These are phyloP conservation scores for Phortica magna DNA, from an alignment of 2,888 invertebrate species.

Conservation along the genomic window DNA sequence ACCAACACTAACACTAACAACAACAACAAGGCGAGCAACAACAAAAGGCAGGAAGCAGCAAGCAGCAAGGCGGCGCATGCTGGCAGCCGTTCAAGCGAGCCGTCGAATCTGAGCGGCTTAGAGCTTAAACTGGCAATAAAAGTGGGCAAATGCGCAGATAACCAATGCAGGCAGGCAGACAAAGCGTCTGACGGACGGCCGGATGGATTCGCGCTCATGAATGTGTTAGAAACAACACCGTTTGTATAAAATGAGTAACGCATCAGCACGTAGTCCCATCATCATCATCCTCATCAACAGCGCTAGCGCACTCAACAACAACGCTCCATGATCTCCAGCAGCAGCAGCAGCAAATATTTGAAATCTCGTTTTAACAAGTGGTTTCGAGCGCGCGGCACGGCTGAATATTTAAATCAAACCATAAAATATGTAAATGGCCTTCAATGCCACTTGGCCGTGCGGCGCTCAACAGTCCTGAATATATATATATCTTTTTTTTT, in stretches of 20 bases:
- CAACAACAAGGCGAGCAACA: too few species aligned
- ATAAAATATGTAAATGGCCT: slow-evolving; percentile 61
- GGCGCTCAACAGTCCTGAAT: slow-evolving; percentile 2
- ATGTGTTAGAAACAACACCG: not conserved
- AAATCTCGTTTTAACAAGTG: slow-evolving; percentile 43
- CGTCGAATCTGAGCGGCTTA: not conserved
- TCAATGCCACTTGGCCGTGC: slow-evolving; percentile 40
- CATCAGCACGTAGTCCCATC: not conserved
- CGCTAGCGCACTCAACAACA: too few species aligned
- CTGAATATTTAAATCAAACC: slow-evolving; percentile 47
- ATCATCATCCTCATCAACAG: too few species aligned
- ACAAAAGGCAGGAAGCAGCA: too few species aligned
- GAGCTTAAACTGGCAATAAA: not conserved
- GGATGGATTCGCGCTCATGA: not conserved
- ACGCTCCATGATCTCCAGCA: too few species aligned
- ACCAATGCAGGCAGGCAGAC: not conserved
- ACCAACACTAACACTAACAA: too few species aligned
- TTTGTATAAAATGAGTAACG: not conserved
- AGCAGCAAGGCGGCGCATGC: too few species aligned
- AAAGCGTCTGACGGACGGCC: not conserved
- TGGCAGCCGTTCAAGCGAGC: not conserved
- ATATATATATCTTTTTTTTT: not conserved
- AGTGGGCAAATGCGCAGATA: not conserved
- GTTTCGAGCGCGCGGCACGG: slow-evolving; percentile 36
- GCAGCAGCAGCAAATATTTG: slow-evolving; percentile 41